Evolutionary conservation across 2,113 vertebrate genomes (phyloP).

Genomic region (Rhinolophus ferrumequinum): DNA sequence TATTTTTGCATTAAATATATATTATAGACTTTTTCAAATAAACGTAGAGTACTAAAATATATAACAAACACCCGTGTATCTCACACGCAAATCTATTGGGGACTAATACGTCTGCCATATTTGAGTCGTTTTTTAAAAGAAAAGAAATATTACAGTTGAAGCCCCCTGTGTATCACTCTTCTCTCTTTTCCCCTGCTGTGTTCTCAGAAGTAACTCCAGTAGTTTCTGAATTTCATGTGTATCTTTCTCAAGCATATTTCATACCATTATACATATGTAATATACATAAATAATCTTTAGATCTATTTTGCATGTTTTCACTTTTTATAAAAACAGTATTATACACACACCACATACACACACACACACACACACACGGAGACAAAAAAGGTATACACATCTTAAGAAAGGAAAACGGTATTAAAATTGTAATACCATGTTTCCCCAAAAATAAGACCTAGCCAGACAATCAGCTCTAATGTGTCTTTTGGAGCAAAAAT

Average conservation of each 20-base stretch:
- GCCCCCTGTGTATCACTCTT: not conserved
- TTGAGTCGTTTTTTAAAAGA: slow-evolving; percentile 24
- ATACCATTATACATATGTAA: not conserved
- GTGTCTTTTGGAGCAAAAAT: too few species aligned
- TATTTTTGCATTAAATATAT: slow-evolving; percentile 34
- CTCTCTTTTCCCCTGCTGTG: not conserved
- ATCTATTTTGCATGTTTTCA: not conserved
- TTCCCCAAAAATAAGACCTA: too few species aligned
- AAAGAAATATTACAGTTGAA: not conserved
- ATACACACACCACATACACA: too few species aligned
- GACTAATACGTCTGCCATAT: not conserved
- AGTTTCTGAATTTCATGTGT: not conserved
- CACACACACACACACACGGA: not conserved
- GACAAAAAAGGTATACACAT: too few species aligned
- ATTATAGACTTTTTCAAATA: not conserved
- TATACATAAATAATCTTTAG: not conserved
- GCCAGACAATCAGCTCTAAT: too few species aligned
- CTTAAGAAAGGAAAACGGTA: too few species aligned
- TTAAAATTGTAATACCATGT: too few species aligned
- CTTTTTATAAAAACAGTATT: slow-evolving; percentile 5
- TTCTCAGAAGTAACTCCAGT: not conserved
- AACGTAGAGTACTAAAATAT: not conserved
- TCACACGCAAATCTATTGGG: not conserved
- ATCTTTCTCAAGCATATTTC: not conserved
- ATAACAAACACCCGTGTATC: not conserved